A percentile compares a stretch with the other conserved stretches of the same genome.
phyloP scores from a whole-genome alignment of 2,797 vertebrate genomes.

The Malacoraja senta region DNA sequence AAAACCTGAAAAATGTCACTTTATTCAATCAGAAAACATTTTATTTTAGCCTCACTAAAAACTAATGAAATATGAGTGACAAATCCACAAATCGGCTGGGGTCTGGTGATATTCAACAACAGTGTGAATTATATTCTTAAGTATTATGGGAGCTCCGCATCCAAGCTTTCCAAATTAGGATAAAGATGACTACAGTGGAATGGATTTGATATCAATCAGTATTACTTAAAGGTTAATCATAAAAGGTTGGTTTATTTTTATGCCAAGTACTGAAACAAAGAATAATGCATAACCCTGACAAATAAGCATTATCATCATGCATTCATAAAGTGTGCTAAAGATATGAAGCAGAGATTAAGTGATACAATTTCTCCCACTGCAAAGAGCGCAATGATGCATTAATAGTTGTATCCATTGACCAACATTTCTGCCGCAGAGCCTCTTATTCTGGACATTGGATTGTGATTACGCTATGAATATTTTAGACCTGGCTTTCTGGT shows the following conservation, averaged over 20 bases:
- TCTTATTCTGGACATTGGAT: not conserved
- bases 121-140: not conserved
- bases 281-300: not conserved
- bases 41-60: not conserved
- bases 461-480: not conserved
- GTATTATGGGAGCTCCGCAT: not conserved
- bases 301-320: not conserved
- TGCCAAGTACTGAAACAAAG: not conserved
- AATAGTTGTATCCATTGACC: not conserved
- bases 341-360: not conserved
- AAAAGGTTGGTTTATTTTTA: not conserved
- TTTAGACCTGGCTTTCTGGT: not conserved
- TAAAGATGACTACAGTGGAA: not conserved
- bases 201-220: not conserved
- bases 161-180: not conserved
- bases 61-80: conserved; percentile 9
- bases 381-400: not conserved
- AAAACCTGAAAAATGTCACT: not conserved
- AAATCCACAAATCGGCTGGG: not conserved
- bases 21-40: not conserved
- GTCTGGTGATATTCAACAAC: not conserved
- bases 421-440: not conserved
- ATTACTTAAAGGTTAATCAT: not conserved
- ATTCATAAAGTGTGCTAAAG: not conserved
- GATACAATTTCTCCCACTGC: not conserved